Percentiles rank a stretch among this genome's conserved stretches.
These are phyloP conservation scores for Harpalus rubripes DNA, from an alignment of 2,888 invertebrate genomes.

Conservation along the genomic window DNA sequence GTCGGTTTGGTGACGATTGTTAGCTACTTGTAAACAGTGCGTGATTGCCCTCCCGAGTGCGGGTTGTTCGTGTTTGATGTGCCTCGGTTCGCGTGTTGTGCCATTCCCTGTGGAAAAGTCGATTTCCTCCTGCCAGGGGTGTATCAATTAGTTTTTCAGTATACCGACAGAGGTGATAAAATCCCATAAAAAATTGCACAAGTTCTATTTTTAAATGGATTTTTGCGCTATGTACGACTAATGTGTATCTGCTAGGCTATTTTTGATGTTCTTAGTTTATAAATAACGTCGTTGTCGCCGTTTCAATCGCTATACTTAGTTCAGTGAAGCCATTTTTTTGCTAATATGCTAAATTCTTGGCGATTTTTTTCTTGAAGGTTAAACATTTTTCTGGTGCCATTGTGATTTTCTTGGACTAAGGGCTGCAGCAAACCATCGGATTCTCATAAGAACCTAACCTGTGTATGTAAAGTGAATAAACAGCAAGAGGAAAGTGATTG, in stretches of 20 bases:
- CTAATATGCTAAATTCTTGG: constrained; percentile 64
- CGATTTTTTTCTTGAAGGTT: constrained; percentile 67
- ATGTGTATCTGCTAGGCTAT: constrained; percentile 77
- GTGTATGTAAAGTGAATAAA: constrained; percentile 58
- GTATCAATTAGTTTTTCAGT: constrained; percentile 77
- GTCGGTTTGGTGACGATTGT: constrained; percentile 72
- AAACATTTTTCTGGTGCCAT: constrained; percentile 63
- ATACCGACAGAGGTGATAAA: constrained; percentile 76
- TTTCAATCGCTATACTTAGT: constrained; percentile 73
- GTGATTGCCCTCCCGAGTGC: constrained; percentile 67
- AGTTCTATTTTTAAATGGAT: constrained; percentile 77
- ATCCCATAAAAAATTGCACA: constrained; percentile 74
- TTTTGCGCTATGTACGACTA: constrained; percentile 76
- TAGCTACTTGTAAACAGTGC: constrained; percentile 69
- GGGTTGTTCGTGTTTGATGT: constrained; percentile 59
- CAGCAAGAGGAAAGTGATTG: constrained; percentile 64
- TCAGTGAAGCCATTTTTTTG: constrained; percentile 76
- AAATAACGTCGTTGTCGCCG: constrained; percentile 76
- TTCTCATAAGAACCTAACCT: constrained; percentile 67
- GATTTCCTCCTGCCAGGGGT: constrained; percentile 75
- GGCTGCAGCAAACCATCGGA: constrained; percentile 47
- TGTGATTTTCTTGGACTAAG: constrained; percentile 58
- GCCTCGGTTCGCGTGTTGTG: constrained; percentile 67
- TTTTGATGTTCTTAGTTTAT: constrained; percentile 76
- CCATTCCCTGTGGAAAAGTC: constrained; percentile 71